Conservation (phyloP, 1,140 invertebrate genomes). For the Octopus sinensis region DNA sequence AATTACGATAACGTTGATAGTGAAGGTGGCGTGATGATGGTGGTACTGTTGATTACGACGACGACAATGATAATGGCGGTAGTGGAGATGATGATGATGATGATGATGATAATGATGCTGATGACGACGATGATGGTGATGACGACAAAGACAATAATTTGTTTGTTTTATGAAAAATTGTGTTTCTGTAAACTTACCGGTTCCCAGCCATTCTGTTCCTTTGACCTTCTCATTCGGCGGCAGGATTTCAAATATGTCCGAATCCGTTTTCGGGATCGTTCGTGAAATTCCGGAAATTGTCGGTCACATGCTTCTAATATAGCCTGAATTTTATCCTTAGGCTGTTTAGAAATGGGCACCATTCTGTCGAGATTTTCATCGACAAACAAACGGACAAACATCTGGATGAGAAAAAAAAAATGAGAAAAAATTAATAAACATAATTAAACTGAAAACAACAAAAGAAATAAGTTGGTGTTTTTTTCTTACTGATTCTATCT, state of each 20-base stretch:
- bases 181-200: slow-evolving; percentile 61
- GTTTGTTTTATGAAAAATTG: too few species aligned
- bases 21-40: too few species aligned
- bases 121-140: too few species aligned
- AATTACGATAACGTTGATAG: too few species aligned
- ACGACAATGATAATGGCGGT: too few species aligned
- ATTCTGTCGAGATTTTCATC: slow-evolving; percentile 95
- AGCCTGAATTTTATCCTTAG: slow-evolving; percentile 95
- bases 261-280: slow-evolving; percentile 88
- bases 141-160: too few species aligned
- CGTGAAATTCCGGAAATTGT: slow-evolving; percentile 94
- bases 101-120: too few species aligned
- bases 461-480: too few species aligned
- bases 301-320: slow-evolving; percentile 94
- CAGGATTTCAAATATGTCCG: slow-evolving; percentile 94
- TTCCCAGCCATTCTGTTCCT: slow-evolving; percentile 71
- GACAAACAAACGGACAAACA: slow-evolving; percentile 95
- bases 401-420: slow-evolving; percentile 63
- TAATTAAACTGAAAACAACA: too few species aligned
- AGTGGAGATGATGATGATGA: too few species aligned
- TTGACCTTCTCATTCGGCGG: slow-evolving; percentile 85
- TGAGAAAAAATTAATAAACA: background rate
- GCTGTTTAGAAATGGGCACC: slow-evolving; percentile 94
- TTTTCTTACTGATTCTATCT: too few species aligned
- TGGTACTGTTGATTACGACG: too few species aligned